Base-by-base conservation (phyloP, 1,140 invertebrate genomes). In the Ectropis grisescens region DNA sequence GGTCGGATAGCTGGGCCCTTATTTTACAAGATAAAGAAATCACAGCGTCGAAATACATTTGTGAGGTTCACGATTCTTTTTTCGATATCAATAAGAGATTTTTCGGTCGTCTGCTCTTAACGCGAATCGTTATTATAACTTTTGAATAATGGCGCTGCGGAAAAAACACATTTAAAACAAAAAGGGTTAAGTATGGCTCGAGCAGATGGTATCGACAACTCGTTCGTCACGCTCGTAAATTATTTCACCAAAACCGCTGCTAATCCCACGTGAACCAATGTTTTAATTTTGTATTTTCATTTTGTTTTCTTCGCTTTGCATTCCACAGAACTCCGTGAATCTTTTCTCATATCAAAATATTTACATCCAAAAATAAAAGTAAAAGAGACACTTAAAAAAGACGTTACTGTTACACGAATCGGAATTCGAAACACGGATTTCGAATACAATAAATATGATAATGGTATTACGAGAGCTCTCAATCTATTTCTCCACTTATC, bases 181-280 rank as follows among this genome's bases (percentile, higher is more conserved):
- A 80, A 80, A 71, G 65, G 64, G 47, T 69, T 74, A 72, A 69
- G 66, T 71, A 75, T 56, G 66, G 59, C 28, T 42, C 50, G 51
- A 61, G 58, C 69, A 70, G 75, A 80, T 80, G 59, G 54, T 74
- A 80, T 80, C 75, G 65, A 59, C 55, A 60, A 51, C 41, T 59
- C 58, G 57, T 75, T 60, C 72, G 72, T 78, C 68, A 78, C 68
- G 75, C 70, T 71, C 70, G 56, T 76, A 76, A 74, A 76, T 72
- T 71, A 79, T 79, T 68, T 62, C 56, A 71, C 58, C 65, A 19
- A 74, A 76, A 74, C 64, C 64, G 58, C 57, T 54, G 68, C 70
- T 75, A 75, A 78, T 75, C 68, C 59, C 55, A 58, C 53, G 66
- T 55, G 53, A 59, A 43, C 32, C 59, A 62, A 75, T 69, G 68